Conservation (phyloP, 2,113 vertebrate species). For the Ondatra zibethicus region DNA sequence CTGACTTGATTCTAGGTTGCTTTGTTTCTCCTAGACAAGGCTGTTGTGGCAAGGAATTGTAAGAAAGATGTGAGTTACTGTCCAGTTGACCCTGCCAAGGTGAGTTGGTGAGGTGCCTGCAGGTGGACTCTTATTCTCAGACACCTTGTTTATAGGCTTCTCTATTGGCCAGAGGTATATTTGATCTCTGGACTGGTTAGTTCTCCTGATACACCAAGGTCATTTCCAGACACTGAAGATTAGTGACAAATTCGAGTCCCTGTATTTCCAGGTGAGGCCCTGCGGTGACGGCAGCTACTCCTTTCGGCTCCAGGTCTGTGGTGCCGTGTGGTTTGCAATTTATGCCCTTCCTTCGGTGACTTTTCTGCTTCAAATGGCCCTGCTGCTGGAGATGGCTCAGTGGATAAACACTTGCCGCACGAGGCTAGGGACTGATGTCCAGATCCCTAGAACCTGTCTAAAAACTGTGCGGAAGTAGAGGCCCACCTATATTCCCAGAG, state of each 20-base stretch:
- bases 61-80: not conserved
- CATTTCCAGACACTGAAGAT: not conserved
- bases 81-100: not conserved
- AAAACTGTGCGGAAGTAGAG: not conserved
- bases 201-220: fast-evolving
- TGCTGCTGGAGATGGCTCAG: not conserved
- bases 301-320: not conserved
- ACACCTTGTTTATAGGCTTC: fast-evolving
- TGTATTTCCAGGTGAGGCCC: not conserved
- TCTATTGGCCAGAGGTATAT: too few relatives aligned
- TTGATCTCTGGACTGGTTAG: not conserved
- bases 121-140: fast-evolving
- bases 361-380: not conserved
- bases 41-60: fast-evolving
- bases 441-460: not conserved
- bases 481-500: not conserved
- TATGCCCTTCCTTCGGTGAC: not conserved
- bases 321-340: not conserved
- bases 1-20: fast-evolving
- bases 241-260: not conserved
- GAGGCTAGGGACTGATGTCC: not conserved
- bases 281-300: not conserved
- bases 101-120: too few relatives aligned
- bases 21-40: fast-evolving
- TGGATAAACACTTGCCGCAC: too few relatives aligned